Evolutionary conservation across 2,113 vertebrate genomes (phyloP), one percentile per base, ranked within the genome.

Genomic region (Rhineura floridana): DNA sequence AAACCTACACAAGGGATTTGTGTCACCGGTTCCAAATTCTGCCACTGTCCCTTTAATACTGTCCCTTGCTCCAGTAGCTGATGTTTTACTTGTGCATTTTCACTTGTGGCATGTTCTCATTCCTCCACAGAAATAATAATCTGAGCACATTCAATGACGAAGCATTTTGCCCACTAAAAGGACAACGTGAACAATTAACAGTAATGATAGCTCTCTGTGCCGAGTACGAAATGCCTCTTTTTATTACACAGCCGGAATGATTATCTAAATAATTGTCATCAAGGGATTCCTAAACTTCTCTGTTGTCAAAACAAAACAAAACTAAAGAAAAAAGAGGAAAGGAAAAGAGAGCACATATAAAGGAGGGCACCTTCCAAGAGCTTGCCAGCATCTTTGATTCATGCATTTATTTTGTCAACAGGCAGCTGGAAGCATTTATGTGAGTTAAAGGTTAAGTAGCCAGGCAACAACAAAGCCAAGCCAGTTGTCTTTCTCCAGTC

Each of bases 401-500:
- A 17, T 85, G 78, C 28, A 62, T 88, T 88, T 91, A 50, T 90
- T 88, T 88, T 91, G 82, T 87, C 88, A 92, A 55, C 36, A 84
- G 91, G 83, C 36, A 94, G 85, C 89, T 84, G 88, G 93, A 92
- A 91, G 87, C n/a, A 92, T 75, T 81, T 75, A 28, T 0, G 0
- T 55, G 72, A 83, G 23, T 46, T 79, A 55, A 93, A 84, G 84
- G 90, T 52, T 91, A 94, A 92, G 88, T 87, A 92, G 63, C 67
- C 39, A 50, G 25, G 83, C 65, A 76, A 52, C 2, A 30, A 9
- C 36, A 39, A 59, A 39, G 28, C 9, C 12, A 2, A 30, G 28
- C 88, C 88, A 44, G 52, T 87, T 82, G 70, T 90, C 90, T 82
- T 93, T 91, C 88, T 88, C 62, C 70, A 94, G 86, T 87, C 93